Conservation (phyloP, 2,888 invertebrate genomes). For the Nomada hirtipes region DNA sequence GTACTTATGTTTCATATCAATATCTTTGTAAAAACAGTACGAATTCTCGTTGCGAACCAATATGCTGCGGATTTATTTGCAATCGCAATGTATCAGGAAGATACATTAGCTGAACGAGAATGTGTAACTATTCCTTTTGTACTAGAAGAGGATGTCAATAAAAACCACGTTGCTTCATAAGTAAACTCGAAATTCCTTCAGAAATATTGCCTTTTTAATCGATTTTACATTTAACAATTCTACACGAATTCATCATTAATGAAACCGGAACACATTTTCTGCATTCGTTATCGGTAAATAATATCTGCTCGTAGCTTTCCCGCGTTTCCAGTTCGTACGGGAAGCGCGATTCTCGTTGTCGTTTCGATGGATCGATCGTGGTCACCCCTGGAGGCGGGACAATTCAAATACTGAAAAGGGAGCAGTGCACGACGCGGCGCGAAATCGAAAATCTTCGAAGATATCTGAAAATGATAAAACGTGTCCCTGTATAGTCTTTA, state of each 20-base stretch:
- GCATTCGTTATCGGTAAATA: neutral
- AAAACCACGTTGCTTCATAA: conserved; percentile 40
- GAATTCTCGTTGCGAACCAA: conserved; percentile 1
- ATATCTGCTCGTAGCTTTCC: neutral
- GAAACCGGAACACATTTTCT: too few relatives aligned
- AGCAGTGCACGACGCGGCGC: neutral
- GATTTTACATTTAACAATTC: neutral
- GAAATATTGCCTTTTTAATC: neutral
- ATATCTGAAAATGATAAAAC: neutral
- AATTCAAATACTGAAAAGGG: conserved; percentile 38
- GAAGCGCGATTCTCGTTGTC: neutral
- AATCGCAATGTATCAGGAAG: conserved; percentile 13
- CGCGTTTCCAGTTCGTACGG: conserved; percentile 15
- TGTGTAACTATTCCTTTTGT: conserved; percentile 47
- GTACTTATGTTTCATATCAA: conserved; percentile 19
- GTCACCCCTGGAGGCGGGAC: conserved; percentile 45
- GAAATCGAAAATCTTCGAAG: conserved; percentile 7
- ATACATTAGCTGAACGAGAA: conserved; percentile 29
- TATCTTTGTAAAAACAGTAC: conserved; percentile 13
- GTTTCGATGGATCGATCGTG: conserved; percentile 41
- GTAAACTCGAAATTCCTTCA: neutral
- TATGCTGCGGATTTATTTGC: conserved; percentile 33
- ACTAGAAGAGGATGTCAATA: conserved; percentile 40
- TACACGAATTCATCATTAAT: neutral
- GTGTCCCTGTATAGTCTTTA: conserved; percentile 67